Conservation (phyloP, 2,113 vertebrate genomes). For the Haplochromis vanheusdeni region DNA sequence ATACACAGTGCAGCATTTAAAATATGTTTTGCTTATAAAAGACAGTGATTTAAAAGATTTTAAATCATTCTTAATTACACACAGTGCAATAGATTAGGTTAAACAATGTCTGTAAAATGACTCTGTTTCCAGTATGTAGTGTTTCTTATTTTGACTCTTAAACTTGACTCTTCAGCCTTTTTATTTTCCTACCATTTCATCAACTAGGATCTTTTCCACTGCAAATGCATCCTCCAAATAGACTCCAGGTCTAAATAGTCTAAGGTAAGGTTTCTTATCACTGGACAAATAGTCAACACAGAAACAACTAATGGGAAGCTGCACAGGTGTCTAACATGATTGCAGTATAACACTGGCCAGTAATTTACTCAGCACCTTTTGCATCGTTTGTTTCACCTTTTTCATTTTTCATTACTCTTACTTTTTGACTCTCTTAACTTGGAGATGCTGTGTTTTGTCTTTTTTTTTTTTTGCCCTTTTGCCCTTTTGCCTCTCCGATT, state of each 20-base stretch:
- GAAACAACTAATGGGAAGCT: neutral
- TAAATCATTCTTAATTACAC: neutral
- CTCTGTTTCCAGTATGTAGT: too few species aligned
- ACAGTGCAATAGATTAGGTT: too few species aligned
- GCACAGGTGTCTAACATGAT: neutral
- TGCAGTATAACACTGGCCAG: neutral
- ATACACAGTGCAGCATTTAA: neutral
- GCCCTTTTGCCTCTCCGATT: neutral
- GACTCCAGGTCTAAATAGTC: neutral
- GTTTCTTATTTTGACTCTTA: neutral
- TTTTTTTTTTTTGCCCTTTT: neutral
- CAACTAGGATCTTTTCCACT: neutral
- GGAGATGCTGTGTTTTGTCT: neutral
- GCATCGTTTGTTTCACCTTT: neutral
- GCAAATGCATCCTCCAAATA: neutral
- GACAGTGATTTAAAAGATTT: neutral
- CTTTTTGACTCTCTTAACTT: neutral
- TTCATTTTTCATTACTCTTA: neutral
- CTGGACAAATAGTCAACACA: neutral
- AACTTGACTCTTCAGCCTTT: neutral
- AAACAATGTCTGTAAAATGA: too few species aligned
- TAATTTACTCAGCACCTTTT: neutral
- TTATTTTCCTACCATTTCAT: neutral
- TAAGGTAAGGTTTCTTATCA: neutral
- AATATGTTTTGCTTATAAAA: neutral